Conservation (phyloP, 1,140 invertebrate genomes). For the Parapsyche elsis region DNA sequence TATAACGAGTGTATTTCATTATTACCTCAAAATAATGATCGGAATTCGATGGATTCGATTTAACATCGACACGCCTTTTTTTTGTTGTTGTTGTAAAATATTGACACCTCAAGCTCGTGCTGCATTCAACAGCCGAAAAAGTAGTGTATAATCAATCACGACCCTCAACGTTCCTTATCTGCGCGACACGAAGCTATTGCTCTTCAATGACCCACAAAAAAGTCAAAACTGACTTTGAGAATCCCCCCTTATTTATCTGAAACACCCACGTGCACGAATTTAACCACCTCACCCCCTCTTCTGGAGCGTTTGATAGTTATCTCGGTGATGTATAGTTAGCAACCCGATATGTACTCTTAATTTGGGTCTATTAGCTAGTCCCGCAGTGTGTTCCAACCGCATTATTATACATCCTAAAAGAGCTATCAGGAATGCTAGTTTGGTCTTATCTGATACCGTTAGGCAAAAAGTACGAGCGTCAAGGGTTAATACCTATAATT, state of each 20-base stretch:
- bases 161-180: not conserved
- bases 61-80: too few relatives aligned
- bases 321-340: slow-evolving; percentile 16
- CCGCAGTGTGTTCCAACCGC: not conserved
- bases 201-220: slow-evolving; percentile 1
- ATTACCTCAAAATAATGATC: too few relatives aligned
- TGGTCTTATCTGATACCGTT: too few relatives aligned
- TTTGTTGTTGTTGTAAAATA: too few relatives aligned
- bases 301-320: not conserved
- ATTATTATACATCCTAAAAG: not conserved
- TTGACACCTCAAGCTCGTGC: too few relatives aligned
- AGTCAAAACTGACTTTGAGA: not conserved
- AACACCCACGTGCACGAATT: not conserved
- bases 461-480: too few relatives aligned
- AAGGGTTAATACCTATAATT: too few relatives aligned
- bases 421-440: not conserved
- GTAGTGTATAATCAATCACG: not conserved
- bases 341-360: slow-evolving; percentile 9
- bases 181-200: not conserved
- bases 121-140: too few relatives aligned
- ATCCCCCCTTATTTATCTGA: not conserved
- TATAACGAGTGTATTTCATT: too few relatives aligned
- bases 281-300: not conserved
- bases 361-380: slow-evolving; percentile 18
- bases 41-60: too few relatives aligned